A percentile compares a stretch with the other conserved stretches of the same genome.
These are phyloP conservation scores for Pimpla rufipes DNA, from an alignment of 2,888 invertebrate species.

Conservation along the genomic window DNA sequence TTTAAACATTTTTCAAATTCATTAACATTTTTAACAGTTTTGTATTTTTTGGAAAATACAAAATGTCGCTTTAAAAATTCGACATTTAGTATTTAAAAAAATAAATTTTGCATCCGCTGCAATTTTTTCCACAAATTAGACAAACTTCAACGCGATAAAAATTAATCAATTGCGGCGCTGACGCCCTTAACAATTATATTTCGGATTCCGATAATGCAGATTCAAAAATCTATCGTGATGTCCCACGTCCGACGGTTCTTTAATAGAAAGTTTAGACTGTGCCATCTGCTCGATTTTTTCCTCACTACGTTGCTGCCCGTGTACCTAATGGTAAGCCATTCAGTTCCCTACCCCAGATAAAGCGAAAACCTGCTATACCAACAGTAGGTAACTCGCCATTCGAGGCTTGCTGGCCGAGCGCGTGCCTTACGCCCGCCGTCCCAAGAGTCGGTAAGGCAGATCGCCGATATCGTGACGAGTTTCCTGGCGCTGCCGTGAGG, in stretches of 20 bases:
- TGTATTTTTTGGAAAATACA: no score
- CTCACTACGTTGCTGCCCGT: not conserved
- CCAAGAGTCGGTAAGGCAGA: not conserved
- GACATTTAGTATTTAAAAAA: no score
- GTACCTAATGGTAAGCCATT: not conserved
- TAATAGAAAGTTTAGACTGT: not conserved
- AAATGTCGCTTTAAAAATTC: no score
- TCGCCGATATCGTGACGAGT: not conserved
- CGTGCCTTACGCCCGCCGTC: no score
- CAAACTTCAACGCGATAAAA: not conserved
- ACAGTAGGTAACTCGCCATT: not conserved
- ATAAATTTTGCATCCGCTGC: no score
- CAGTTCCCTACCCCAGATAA: not conserved
- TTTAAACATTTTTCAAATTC: no score
- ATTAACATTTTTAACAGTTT: no score
- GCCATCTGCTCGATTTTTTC: conserved; percentile 10
- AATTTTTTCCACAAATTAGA: no score
- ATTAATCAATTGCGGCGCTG: not conserved
- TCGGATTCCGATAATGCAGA: not conserved
- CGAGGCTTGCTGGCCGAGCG: no score
- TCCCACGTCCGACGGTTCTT: not conserved
- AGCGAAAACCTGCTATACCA: not conserved
- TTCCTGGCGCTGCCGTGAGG: not conserved
- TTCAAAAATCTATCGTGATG: not conserved
- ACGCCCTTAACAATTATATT: not conserved